A percentile compares a stretch with the other conserved stretches of the same genome.
phyloP scores from a whole-genome alignment of 2,888 invertebrate genomes.

The Cephus sareptanus region DNA sequence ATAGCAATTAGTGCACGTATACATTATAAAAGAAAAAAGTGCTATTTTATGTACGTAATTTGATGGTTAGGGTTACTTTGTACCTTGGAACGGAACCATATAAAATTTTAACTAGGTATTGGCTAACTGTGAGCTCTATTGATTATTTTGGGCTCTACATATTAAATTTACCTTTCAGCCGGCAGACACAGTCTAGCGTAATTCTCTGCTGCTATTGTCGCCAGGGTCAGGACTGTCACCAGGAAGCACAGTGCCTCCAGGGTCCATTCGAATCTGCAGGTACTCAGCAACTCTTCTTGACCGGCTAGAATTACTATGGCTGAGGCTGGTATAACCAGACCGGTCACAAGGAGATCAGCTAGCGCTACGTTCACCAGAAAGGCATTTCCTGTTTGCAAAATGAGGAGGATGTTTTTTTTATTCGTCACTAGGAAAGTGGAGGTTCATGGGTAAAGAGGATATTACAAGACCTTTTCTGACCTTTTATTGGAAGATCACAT shows the following conservation, averaged over 20 bases:
- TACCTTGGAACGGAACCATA: neutral
- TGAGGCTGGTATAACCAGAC: slow-evolving; percentile 76
- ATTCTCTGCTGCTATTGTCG: slow-evolving; percentile 76
- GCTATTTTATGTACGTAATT: neutral
- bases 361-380: slow-evolving; percentile 78
- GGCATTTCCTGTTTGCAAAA: slow-evolving; percentile 72
- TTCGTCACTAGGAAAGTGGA: neutral
- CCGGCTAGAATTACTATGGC: slow-evolving; percentile 78
- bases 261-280: slow-evolving; percentile 77
- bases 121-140: neutral
- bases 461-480: neutral
- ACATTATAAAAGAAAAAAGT: neutral
- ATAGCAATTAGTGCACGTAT: neutral
- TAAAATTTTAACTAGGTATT: neutral
- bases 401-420: neutral
- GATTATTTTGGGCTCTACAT: neutral
- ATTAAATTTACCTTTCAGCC: slow-evolving; percentile 61
- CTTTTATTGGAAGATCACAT: neutral
- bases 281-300: slow-evolving; percentile 68
- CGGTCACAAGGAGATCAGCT: slow-evolving; percentile 78
- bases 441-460: neutral
- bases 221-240: slow-evolving; percentile 73
- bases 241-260: slow-evolving; percentile 75
- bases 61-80: neutral
- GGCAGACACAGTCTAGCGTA: slow-evolving; percentile 74